Percentiles rank a stretch among this genome's conserved stretches.
Evolutionary conservation across 2,888 invertebrate genomes (phyloP).

Genomic region (Dysmachus trigonus): DNA sequence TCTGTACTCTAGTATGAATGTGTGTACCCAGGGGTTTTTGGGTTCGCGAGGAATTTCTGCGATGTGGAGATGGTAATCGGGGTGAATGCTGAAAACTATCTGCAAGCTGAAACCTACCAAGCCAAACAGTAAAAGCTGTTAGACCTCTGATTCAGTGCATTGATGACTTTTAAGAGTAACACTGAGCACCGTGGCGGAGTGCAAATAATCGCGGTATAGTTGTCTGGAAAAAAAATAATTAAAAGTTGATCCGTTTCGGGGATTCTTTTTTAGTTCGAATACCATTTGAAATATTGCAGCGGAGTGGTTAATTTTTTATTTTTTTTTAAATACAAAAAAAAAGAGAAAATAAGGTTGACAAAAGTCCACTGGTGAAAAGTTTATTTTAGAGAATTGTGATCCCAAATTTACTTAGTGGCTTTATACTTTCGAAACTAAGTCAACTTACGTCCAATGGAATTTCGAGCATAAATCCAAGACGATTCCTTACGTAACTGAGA

Average conservation of each 20-base stretch:
- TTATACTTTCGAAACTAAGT: neutral
- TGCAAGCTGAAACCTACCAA: neutral
- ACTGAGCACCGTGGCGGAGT: slow-evolving; percentile 54
- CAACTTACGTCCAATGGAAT: neutral
- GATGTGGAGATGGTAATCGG: neutral
- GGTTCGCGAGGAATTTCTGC: neutral
- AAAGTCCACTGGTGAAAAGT: neutral
- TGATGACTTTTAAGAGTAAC: slow-evolving; percentile 63
- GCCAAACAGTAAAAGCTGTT: neutral
- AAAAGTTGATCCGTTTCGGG: neutral
- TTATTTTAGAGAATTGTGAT: neutral
- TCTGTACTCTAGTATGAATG: neutral
- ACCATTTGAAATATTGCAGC: neutral
- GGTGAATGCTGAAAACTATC: neutral
- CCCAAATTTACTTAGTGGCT: neutral
- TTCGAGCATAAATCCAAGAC: neutral
- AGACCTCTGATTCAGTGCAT: slow-evolving; percentile 59
- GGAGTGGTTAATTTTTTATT: neutral
- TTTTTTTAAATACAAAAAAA: neutral
- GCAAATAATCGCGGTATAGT: slow-evolving; percentile 12
- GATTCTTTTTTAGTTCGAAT: neutral
- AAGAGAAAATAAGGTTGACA: neutral
- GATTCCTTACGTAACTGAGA: neutral
- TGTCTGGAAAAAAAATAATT: neutral
- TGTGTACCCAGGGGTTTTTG: neutral